Percentiles rank a stretch among this genome's conserved stretches.
Evolutionary conservation across 2,888 invertebrate genomes (phyloP).

Genomic region (Ctenicera cuprea): DNA sequence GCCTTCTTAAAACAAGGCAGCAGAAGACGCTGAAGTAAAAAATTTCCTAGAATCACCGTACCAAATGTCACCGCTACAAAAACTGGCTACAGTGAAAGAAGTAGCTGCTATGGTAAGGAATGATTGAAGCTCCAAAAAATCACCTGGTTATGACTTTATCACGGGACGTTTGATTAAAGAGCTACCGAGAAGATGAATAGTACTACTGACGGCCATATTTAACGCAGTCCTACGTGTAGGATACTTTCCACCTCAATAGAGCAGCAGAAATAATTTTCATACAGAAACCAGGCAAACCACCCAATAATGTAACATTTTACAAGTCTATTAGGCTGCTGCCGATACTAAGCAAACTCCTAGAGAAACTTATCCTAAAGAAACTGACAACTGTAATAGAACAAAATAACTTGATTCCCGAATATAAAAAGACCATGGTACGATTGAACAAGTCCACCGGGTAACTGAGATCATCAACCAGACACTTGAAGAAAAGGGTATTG

Average conservation of each 20-base stretch:
- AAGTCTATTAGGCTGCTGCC: background rate
- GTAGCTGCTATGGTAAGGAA: background rate
- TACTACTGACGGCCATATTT: background rate
- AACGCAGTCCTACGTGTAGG: background rate
- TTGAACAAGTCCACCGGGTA: conserved; percentile 7
- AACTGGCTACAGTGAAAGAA: background rate
- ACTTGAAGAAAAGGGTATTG: background rate
- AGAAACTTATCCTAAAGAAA: conserved; percentile 8
- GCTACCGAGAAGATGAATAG: background rate
- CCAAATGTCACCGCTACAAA: conserved; percentile 1
- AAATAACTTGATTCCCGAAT: conserved; percentile 2
- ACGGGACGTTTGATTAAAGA: too few species aligned
- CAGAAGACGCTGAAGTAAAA: too few species aligned
- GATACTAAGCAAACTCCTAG: background rate
- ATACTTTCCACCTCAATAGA: background rate
- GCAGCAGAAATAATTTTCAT: background rate
- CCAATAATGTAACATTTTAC: background rate
- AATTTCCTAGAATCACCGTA: background rate
- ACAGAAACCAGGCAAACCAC: background rate
- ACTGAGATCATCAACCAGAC: background rate
- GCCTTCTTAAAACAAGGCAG: too few species aligned
- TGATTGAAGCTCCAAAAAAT: background rate
- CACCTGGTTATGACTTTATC: background rate
- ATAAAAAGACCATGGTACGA: background rate
- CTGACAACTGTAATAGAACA: background rate